phyloP scores from a whole-genome alignment of 2,797 vertebrate genomes.

The Pseudomugil gertrudae region DNA sequence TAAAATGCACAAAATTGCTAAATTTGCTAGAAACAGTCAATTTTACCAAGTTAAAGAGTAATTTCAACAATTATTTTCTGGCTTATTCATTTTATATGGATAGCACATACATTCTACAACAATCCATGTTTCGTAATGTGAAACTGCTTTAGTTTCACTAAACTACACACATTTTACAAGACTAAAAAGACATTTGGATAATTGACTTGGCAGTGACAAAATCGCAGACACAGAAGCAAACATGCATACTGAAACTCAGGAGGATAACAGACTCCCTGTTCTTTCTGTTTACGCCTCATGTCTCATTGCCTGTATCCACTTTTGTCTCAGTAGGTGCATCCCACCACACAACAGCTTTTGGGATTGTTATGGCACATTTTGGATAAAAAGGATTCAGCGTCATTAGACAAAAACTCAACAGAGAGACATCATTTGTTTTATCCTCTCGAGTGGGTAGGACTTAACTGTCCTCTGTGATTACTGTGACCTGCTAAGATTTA shows the following conservation, averaged over 20 bases:
- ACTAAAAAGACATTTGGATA: neutral
- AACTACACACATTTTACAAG: neutral
- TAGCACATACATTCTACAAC: neutral
- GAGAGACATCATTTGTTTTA: neutral
- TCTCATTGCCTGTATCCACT: conserved; percentile 3
- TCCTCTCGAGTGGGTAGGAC: neutral
- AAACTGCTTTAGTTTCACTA: neutral
- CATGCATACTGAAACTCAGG: neutral
- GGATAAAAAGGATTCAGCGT: neutral
- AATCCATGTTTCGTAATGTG: neutral
- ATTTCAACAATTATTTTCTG: neutral
- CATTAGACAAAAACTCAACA: neutral
- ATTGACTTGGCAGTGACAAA: neutral
- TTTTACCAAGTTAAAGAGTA: neutral
- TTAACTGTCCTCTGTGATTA: neutral
- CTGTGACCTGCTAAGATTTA: neutral
- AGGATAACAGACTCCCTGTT: neutral
- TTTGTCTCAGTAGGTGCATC: neutral
- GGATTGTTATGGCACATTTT: neutral
- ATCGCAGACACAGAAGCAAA: neutral
- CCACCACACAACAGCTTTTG: neutral
- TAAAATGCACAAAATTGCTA: neutral
- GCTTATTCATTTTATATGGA: neutral
- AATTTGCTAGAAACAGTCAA: neutral
- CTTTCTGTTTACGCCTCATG: neutral